A percentile compares a stretch with the other conserved stretches of the same genome.
phyloP scores from a whole-genome alignment of 2,797 vertebrate genomes.

The Etheostoma perlongum region DNA sequence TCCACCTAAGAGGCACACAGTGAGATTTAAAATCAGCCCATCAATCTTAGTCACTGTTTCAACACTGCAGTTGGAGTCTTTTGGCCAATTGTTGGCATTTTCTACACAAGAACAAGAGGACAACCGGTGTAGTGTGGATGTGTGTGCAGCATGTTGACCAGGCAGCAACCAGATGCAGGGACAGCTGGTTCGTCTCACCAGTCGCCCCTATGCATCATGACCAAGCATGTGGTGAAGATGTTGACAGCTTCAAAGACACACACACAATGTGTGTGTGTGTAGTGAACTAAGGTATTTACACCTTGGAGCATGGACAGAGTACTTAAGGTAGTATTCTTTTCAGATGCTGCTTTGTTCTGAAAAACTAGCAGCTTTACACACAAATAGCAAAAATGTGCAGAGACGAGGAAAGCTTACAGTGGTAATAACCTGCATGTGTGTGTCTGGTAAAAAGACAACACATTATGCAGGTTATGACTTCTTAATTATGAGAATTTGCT shows the following conservation, averaged over 20 bases:
- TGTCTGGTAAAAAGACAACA: no score
- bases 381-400: neutral
- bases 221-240: constrained; percentile 66
- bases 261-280: neutral
- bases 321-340: constrained; percentile 17
- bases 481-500: no score
- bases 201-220: constrained; percentile 66
- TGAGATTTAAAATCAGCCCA: constrained; percentile 30
- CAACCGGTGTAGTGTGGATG: neutral
- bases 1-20: constrained; percentile 82
- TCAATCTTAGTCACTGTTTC: constrained; percentile 3
- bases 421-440: no score
- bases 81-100: constrained; percentile 15
- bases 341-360: constrained; percentile 13
- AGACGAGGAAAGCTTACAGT: neutral
- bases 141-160: constrained; percentile 42
- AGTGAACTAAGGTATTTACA: constrained; percentile 39
- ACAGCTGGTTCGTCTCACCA: constrained; percentile 73
- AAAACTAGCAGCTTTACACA: neutral
- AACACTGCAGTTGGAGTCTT: neutral
- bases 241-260: constrained; percentile 62
- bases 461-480: no score
- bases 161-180: constrained; percentile 59
- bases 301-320: constrained; percentile 8
- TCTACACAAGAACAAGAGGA: constrained; percentile 19